Evolutionary conservation across 2,113 vertebrate species (phyloP).

Genomic region (Trematocara unimaculatum): DNA sequence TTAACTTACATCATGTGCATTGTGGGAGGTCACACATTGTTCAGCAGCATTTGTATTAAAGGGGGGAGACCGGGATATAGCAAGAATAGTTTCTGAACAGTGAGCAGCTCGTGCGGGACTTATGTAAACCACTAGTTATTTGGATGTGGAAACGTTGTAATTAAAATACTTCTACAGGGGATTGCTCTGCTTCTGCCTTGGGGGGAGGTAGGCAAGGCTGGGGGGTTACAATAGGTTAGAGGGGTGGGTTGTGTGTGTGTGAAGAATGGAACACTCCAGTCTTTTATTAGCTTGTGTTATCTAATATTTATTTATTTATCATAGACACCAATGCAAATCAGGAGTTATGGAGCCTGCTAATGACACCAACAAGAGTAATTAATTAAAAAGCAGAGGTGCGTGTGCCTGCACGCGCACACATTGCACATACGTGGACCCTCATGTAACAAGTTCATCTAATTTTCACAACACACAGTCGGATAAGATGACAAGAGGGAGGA

Average conservation of each 20-base stretch:
- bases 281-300: slow-evolving; percentile 20
- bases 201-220: slow-evolving; percentile 2
- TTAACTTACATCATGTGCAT: slow-evolving; percentile 21
- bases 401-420: not conserved
- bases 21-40: slow-evolving; percentile 33
- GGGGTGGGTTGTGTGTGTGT: not conserved
- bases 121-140: slow-evolving; percentile 55
- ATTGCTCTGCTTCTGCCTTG: slow-evolving; percentile 23
- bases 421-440: slow-evolving; percentile 16
- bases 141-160: slow-evolving; percentile 47
- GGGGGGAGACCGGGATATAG: not conserved
- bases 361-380: slow-evolving; percentile 30
- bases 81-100: slow-evolving; percentile 45
- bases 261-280: not conserved
- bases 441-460: slow-evolving; percentile 60
- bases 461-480: slow-evolving; percentile 43
- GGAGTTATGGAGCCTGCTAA: slow-evolving; percentile 25
- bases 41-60: slow-evolving; percentile 3
- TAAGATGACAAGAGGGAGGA: slow-evolving; percentile 19
- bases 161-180: slow-evolving; percentile 47
- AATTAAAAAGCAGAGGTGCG: slow-evolving; percentile 19
- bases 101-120: slow-evolving; percentile 34
- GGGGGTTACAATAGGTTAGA: slow-evolving; percentile 7
- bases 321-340: slow-evolving; percentile 31
- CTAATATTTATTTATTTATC: slow-evolving; percentile 30